Base-by-base conservation (phyloP, 2,113 vertebrate genomes). In the Macquaria australasica region DNA sequence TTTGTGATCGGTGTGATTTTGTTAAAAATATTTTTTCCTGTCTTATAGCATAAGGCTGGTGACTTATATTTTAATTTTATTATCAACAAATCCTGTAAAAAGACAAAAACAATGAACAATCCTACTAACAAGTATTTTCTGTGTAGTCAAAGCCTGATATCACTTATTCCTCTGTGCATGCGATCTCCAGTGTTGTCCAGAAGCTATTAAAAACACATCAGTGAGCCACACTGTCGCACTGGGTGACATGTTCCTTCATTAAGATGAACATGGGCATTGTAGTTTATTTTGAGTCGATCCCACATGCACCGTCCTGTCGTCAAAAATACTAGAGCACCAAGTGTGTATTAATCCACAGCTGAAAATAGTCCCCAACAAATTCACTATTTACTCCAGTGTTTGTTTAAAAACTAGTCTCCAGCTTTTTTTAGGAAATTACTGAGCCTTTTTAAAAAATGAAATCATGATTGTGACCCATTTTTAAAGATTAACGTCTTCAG, bases 281-380 rank as follows among this genome's bases (percentile, higher is more conserved):
- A 31, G 28, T 21, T 63, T 39, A 34, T 62, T 34, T 62, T 20
- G 28, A 62, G 11, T 25, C 4, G 14, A 31, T 23, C 37, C 18
- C 16, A 43, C 51, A 10, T 34, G 20, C 16, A 43, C 8, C 4
- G 1, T 23, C 16, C 34, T 28, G 16, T 37, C 34, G 34, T 34
- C 34, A 3, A 3, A 34, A 34, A 34, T 34, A 34, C 34, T 34
- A 34, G 34, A 34, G 34, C 34, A 34, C 34, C 34, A 34, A 34
- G 4, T 41, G n/a, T 68, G 18, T 56, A 56, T 56, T 58, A 68
- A 31, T 69, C 18, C 39, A 69, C 51, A 34, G 25, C 76, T 78
- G 16, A 31, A 68, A 28, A 10, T 45, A 28, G 41, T 68, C 7
- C 43, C 15, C 3, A 18, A 20, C 15, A 48, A 68, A 68, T 48